Evolutionary conservation across 2,888 invertebrate species (phyloP).

Genomic region (Clunio marinus): DNA sequence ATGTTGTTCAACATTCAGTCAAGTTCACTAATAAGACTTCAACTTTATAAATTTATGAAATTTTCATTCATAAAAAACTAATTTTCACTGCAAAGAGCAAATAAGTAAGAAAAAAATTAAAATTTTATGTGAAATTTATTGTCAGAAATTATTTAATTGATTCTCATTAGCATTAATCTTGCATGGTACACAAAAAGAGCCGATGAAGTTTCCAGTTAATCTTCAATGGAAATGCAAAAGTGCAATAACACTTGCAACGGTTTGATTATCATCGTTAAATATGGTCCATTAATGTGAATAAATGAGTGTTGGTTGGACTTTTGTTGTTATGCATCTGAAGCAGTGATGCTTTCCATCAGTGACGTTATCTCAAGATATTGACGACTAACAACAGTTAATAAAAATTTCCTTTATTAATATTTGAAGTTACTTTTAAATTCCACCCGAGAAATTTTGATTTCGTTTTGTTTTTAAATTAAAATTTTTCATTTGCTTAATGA

Average conservation of each 20-base stretch:
- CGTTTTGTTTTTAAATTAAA: not conserved
- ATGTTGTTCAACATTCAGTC: not conserved
- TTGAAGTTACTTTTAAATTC: no score
- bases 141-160: slow-evolving; percentile 24
- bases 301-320: not conserved
- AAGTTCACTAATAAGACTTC: not conserved
- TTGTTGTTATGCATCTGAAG: not conserved
- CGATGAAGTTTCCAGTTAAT: slow-evolving; percentile 14
- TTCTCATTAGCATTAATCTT: slow-evolving; percentile 35
- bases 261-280: slow-evolving; percentile 21
- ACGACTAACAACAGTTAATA: no score
- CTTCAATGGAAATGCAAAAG: not conserved
- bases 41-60: not conserved
- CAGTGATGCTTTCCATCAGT: no score
- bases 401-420: no score
- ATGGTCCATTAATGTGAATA: not conserved
- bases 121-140: slow-evolving; percentile 1
- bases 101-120: no score
- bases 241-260: slow-evolving; percentile 3
- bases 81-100: not conserved
- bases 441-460: no score
- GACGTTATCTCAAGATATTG: no score
- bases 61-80: not conserved
- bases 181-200: not conserved
- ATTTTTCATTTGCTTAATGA: not conserved